Base-by-base conservation (phyloP, 1,140 invertebrate genomes). In the Zaprionus ornatus region DNA sequence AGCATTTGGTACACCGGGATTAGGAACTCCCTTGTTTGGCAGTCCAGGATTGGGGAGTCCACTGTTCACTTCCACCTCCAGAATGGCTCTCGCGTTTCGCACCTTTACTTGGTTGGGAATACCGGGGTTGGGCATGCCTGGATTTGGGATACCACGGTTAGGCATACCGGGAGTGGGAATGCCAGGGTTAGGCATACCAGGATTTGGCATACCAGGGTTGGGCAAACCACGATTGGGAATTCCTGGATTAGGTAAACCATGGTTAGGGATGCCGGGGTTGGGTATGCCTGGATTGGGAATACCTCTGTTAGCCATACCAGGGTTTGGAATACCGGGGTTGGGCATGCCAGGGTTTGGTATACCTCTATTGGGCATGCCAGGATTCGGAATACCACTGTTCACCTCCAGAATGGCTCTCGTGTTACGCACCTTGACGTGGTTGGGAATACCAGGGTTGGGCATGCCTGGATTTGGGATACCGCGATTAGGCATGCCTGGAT, bases 71-170 rank as follows among this genome's bases (percentile, higher is more conserved):
- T 40, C 37, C 37, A 40, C 37, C 5, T 40, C 37, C 37, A 40
- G 15, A n/a, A 42, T n/a, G 1, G 40, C 40, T 42, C 40, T 42
- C 9, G 45, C 10, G 10, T 48, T 48, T 48, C 17, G 45, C 17
- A 83, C 40, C n/a, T 42, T 75, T 0, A 79, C 81, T 10, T 13
- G 67, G 17, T 82, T 81, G 0, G 79, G 79, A 0, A 83, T 42
- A 0, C 74, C 80, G 13, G 45, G 13, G 12, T 62, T 67, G 5
- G 37, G 64, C 15, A 48, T 48, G 3, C 40, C 40, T 2, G 42
- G 17, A 19, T 48, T 48, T 0, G 42, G 17, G 7, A 48, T 48
- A n/a, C 82, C 82, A 7, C 57, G 64, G 23, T 80, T 81, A 0
- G 72, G 77, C 0, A 73, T 23, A 12, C 54, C 81, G 19, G 54